Evolutionary conservation across 2,797 vertebrate species (phyloP), one percentile per base, ranked within the genome.

Genomic region (Myotis myotis): DNA sequence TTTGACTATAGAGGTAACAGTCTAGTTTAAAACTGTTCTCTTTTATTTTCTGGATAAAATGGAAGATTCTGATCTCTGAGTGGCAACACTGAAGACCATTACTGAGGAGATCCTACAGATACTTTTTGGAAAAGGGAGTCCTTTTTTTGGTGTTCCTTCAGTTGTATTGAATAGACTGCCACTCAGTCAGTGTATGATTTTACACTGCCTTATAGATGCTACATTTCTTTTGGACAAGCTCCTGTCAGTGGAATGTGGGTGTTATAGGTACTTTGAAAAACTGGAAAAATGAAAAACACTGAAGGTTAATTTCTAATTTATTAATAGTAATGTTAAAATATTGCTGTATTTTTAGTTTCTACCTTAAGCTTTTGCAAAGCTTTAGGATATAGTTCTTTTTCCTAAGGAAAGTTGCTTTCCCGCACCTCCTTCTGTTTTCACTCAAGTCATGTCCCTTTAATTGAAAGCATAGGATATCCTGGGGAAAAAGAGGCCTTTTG

Each of bases 11-110:
- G 87, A 51, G 2, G 0, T 55, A 15, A 38, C 16, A 28, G 2
- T 91, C 95, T 92, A 78, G 87, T 93, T 94, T 76, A 72, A 93
- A 81, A 49, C 3, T n/a, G 3, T 71, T 68, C 16, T 57, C 6
- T 82, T 79, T 70, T 86, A 25, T 70, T 93, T 85, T 30, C 16
- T 88, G 30, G 9, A 89, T 79, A 41, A 79, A 81, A 70, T 90
- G 33, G 4, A 2, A 41, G 53, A 60, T 95, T 95, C 22, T 91
- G 20, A 62, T 88, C 9, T 91, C 22, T 93, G 13, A 60, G 0
- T 70, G 28, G 20, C 13, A 81, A 47, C 4, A 47, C 10, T 91
- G 47, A 60, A 92, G 88, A 71, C 17, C 8, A 53, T 41, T 62
- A 53, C 12, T 74, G 25, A 74, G 53, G n/a, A 64, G 36, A 89